Base-by-base conservation (phyloP, 2,113 vertebrate genomes). In the Orientallactaga bullata region DNA sequence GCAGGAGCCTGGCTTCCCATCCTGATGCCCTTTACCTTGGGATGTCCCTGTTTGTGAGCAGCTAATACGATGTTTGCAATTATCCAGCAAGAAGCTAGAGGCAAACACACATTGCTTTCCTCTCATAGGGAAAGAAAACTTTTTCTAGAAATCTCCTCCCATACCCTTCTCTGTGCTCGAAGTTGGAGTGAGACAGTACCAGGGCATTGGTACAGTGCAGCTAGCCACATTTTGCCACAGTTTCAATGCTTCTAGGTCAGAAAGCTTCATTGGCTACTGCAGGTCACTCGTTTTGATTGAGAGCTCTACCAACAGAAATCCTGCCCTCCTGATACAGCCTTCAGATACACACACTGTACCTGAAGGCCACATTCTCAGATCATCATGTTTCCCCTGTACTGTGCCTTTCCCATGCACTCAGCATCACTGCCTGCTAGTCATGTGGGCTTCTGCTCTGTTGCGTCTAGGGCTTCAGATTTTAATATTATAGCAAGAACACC, bases 371-470 rank as follows among this genome's bases (percentile, higher is more conserved):
- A 37, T 12, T 47, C 17, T 23, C 26, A 71, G 13, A 7, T 30
- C 20, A 12, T 35, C 35, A 74, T 17, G 24, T 12, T 79, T 2
- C 23, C 12, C 12, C 24, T 20, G n/a, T 12, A 4, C 35, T 23
- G 6, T 12, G 10, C 15, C 21, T 72, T 37, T 21, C 5, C 1
- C 3, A 7, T 28, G 7, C 3, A 6, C 11, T 42, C 16, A 2
- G 55, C 55, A 58, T 73, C 35, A 73, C 69, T 73, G 20, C 71
- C 17, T 23, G 35, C 7, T 32, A 11, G 16, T 13, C n/a, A 7
- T 16, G 12, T 55, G 17, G 35, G 71, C 71, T 30, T 78, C 68
- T 58, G 12, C 28, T 28, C 30, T 23, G 2, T 68, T 63, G 26
- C 32, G 58, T 63, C 37, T 81, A 11, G 55, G 30, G 85, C 32